Evolutionary conservation across 1,140 invertebrate genomes (phyloP), one percentile per base, ranked within the genome.

Genomic region (Cryptotermes secundus): DNA sequence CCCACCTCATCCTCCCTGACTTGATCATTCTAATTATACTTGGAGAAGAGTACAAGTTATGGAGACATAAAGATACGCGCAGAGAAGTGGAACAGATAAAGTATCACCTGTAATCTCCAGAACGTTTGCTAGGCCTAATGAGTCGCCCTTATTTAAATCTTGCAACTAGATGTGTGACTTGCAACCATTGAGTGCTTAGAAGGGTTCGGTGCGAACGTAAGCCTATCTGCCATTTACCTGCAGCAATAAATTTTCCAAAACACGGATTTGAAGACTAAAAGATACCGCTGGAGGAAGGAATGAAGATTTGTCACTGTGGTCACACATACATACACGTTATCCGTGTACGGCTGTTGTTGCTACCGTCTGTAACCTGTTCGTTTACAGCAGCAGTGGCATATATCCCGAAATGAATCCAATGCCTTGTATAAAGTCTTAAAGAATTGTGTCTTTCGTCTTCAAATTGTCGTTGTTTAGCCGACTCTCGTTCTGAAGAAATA

Each of bases 301-400:
- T 72, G 26, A 72, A 72, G 59, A 72, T 72, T 72, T 72, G 59
- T 72, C 59, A 72, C 10, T 19, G n/a, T 16, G 59, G 59, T 72
- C 59, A 72, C 59, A 72, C 59, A 72, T 72, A 72, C 59, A n/a
- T 72, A 72, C 59, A 31, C 59, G 7, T 72, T 72, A 72, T 72
- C 59, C 59, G 26, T 31, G 59, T 72, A 72, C 26, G 1, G 9
- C n/a, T 72, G 26, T 16, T 31, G 59, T 31, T 72, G 59, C 26
- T 31, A 72, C 7, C 14, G 59, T 31, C 59, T 72, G 22, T 49
- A 49, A 49, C 4, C 45, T 19, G 26, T 31, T 7, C 59, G 4
- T 6, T n/a, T 72, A 14, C 26, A 14, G 59, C 59, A 72, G 14
- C 26, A 72, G n/a, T 72, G 59, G 59, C 59, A 12, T 72, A 72